A percentile compares a stretch with the other conserved stretches of the same genome.
These are phyloP conservation scores for Scaptomyza parva DNA, from an alignment of 2,888 invertebrate genomes.

Conservation along the genomic window DNA sequence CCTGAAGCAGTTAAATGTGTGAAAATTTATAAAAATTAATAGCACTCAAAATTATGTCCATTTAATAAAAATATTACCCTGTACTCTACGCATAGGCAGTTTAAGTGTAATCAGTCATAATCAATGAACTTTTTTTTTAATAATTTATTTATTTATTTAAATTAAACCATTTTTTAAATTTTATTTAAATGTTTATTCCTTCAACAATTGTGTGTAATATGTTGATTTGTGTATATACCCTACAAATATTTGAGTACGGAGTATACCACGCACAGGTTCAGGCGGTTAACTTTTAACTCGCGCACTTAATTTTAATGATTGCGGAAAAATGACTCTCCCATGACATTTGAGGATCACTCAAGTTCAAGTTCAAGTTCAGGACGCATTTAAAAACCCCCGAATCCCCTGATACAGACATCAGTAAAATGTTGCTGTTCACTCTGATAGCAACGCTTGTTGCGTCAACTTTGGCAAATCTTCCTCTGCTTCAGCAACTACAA, in stretches of 20 bases:
- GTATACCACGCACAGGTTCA: background rate
- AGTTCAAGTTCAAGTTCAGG: background rate
- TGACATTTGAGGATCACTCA: background rate
- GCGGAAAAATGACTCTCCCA: background rate
- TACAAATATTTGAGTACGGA: background rate
- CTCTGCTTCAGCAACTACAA: constrained; percentile 52
- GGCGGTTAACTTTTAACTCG: background rate
- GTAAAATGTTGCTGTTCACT: constrained; percentile 38
- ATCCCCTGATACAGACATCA: constrained; percentile 13
- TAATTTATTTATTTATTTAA: background rate
- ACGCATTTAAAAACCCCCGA: constrained; percentile 30
- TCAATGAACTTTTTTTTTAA: background rate
- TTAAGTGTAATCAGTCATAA: background rate
- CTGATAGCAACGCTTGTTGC: constrained; percentile 37
- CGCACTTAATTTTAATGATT: background rate
- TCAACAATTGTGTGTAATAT: background rate
- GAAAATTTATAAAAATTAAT: constrained; percentile 27
- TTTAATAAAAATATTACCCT: constrained; percentile 19
- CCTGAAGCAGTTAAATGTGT: constrained; percentile 30
- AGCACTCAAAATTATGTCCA: constrained; percentile 7
- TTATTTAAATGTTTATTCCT: background rate
- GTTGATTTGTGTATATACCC: background rate
- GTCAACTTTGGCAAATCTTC: constrained; percentile 2
- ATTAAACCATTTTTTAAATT: background rate
- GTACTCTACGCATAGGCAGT: background rate